phyloP scores from a whole-genome alignment of 1,140 invertebrate species.

The Rhagoletis pomonella region DNA sequence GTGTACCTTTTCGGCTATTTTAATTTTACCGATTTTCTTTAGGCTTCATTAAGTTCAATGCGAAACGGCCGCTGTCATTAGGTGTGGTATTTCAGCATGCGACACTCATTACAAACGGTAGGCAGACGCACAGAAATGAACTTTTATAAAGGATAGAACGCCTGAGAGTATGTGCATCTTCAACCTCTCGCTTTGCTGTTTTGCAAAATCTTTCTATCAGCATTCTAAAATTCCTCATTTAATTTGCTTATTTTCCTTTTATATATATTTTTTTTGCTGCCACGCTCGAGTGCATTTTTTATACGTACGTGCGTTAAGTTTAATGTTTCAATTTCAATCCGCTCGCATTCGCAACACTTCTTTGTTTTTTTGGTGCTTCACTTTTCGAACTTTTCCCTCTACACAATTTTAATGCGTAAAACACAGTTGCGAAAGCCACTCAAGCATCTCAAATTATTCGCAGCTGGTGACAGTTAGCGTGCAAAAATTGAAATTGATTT shows the following conservation, averaged over 20 bases:
- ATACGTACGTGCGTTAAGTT: constrained; percentile 48
- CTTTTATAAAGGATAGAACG: background rate
- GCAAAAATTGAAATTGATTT: constrained; percentile 50
- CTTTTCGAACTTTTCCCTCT: background rate
- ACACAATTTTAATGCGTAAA: background rate
- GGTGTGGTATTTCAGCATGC: background rate
- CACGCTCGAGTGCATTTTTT: constrained; percentile 12
- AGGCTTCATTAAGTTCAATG: constrained; percentile 9
- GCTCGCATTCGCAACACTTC: background rate
- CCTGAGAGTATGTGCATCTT: background rate
- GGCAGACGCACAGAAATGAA: background rate
- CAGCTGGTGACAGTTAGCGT: constrained; percentile 43
- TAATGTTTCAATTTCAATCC: constrained; percentile 46
- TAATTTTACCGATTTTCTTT: background rate
- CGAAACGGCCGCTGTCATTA: background rate
- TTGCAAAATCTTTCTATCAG: background rate
- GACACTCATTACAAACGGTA: background rate
- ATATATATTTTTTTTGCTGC: background rate
- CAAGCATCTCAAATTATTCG: constrained; percentile 48
- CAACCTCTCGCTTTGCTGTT: background rate
- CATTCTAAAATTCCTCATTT: constrained; percentile 20
- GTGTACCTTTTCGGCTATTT: background rate
- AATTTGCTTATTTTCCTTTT: background rate
- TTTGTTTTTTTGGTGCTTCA: background rate
- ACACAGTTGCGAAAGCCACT: constrained; percentile 16